Evolutionary conservation across 2,888 invertebrate genomes (phyloP).

Genomic region (Arctia plantaginis): DNA sequence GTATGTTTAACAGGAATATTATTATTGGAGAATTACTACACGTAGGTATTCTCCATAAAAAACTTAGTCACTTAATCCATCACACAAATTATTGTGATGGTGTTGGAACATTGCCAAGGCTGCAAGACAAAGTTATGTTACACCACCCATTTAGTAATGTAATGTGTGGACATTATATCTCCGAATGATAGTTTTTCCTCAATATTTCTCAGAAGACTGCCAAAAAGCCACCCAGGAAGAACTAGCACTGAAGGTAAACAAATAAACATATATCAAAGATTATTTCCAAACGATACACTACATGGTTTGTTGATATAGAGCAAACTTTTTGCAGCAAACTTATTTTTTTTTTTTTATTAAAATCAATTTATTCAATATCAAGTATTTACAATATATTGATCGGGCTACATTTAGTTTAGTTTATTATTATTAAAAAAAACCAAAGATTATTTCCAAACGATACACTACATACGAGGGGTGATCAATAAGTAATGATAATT

Average conservation of each 20-base stretch:
- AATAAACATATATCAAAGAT: conserved; percentile 16
- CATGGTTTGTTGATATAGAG: not conserved
- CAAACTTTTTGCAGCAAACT: conserved; percentile 1
- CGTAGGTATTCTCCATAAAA: not conserved
- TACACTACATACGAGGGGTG: too few species aligned
- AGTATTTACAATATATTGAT: too few species aligned
- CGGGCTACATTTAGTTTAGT: too few species aligned
- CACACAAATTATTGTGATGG: not conserved
- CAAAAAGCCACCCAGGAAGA: conserved; percentile 14
- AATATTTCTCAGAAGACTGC: conserved; percentile 14
- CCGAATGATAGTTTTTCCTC: conserved; percentile 20
- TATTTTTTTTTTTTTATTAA: too few species aligned
- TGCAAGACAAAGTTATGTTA: conserved; percentile 14
- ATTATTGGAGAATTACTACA: too few species aligned
- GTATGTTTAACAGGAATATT: too few species aligned
- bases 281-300: conserved; percentile 22
- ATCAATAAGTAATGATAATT: too few species aligned
- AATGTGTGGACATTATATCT: conserved; percentile 9
- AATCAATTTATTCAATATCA: too few species aligned
- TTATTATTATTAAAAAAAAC: too few species aligned
- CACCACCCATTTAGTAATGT: conserved; percentile 7
- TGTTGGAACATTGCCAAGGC: not conserved
- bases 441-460: too few species aligned
- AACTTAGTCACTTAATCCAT: not conserved
- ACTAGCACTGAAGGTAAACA: conserved; percentile 20